phyloP scores from a whole-genome alignment of 2,888 invertebrate species.

The Steinernema scapterisci region DNA sequence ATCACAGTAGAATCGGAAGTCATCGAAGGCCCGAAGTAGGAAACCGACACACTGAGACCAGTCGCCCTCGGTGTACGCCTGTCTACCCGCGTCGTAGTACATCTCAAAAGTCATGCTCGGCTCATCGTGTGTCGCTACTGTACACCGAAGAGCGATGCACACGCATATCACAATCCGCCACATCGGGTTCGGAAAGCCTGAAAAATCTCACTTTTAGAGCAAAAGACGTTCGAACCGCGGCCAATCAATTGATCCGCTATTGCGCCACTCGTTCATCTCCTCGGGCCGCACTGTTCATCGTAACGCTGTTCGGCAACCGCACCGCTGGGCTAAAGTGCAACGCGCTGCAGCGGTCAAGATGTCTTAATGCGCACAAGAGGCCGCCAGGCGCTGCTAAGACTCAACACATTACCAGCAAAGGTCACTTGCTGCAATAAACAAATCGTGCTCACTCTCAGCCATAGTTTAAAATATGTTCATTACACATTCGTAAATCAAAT shows the following conservation, averaged over 20 bases:
- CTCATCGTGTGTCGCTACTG: conserved; percentile 30
- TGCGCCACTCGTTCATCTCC: not conserved
- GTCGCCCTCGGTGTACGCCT: conserved; percentile 36
- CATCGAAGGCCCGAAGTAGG: conserved; percentile 75
- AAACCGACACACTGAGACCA: conserved; percentile 76
- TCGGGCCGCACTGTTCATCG: not conserved
- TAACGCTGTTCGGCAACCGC: conserved; percentile 1
- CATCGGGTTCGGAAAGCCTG: conserved; percentile 8
- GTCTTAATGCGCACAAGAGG: conserved; percentile 11
- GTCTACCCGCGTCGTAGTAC: conserved; percentile 5
- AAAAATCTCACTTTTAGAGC: too few relatives aligned
- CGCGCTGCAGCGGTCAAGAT: conserved; percentile 16
- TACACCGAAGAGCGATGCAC: not conserved
- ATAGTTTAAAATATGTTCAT: too few relatives aligned
- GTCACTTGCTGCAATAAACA: conserved; percentile 12
- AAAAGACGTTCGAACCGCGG: not conserved
- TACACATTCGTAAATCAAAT: too few relatives aligned
- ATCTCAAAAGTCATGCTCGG: conserved; percentile 46
- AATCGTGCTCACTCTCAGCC: too few relatives aligned
- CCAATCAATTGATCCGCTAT: not conserved
- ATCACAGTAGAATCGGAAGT: conserved; percentile 72
- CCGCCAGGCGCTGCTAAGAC: not conserved
- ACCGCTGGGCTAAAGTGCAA: conserved; percentile 14
- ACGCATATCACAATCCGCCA: not conserved
- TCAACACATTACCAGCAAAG: not conserved